Evolutionary conservation across 2,888 invertebrate genomes (phyloP).

Genomic region (Amblyteles armatorius): DNA sequence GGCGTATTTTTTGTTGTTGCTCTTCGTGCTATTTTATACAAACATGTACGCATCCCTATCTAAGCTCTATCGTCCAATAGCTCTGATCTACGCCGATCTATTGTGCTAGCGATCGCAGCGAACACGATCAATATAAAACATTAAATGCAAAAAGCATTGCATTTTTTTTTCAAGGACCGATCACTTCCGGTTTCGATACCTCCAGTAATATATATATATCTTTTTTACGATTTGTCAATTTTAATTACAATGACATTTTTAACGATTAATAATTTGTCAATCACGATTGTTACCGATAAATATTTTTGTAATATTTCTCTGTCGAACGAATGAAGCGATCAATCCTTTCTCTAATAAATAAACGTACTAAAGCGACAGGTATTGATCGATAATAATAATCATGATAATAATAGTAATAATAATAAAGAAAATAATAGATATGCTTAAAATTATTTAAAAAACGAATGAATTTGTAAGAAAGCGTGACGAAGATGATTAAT

Average conservation of each 20-base stretch:
- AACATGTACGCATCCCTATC: constrained; percentile 40
- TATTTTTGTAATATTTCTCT: not conserved
- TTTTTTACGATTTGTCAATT: constrained; percentile 8
- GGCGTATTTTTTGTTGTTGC: not conserved
- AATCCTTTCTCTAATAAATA: constrained; percentile 52
- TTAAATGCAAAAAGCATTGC: constrained; percentile 62
- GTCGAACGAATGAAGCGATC: constrained; percentile 48
- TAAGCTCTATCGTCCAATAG: constrained; percentile 46
- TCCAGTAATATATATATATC: not conserved
- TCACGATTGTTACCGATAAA: not conserved
- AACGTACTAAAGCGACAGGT: constrained; percentile 59
- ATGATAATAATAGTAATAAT: constrained; percentile 29
- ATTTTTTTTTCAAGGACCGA: constrained; percentile 45
- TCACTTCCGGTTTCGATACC: constrained; percentile 32
- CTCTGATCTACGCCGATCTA: constrained; percentile 53
- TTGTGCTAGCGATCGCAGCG: constrained; percentile 53
- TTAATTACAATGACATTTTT: too few relatives aligned
- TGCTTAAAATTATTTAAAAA: constrained; percentile 37
- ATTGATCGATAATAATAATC: constrained; percentile 43
- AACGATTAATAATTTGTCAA: constrained; percentile 17
- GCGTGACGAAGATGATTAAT: constrained; percentile 48
- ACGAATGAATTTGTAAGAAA: constrained; percentile 29
- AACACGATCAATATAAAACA: constrained; percentile 50
- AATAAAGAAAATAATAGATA: constrained; percentile 51
- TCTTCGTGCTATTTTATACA: constrained; percentile 36